Percentiles rank a stretch among this genome's conserved stretches.
Evolutionary conservation across 2,888 invertebrate species (phyloP).

Genomic region (Caenorhabditis panamensis): DNA sequence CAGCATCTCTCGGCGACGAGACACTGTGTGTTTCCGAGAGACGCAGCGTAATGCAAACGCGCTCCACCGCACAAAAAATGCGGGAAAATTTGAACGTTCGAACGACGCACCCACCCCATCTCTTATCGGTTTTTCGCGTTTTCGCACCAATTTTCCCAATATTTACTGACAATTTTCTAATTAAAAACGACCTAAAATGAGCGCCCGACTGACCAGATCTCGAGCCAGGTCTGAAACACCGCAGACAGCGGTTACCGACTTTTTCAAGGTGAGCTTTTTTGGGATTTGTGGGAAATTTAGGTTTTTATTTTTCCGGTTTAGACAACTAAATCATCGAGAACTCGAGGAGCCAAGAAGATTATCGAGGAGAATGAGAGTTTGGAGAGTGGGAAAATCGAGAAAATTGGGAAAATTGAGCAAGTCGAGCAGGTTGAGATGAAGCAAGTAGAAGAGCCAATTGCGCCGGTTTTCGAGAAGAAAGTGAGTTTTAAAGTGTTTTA

Average conservation of each 20-base stretch:
- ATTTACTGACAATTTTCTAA: too few species aligned
- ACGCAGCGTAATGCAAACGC: slow-evolving; percentile 25
- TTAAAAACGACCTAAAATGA: slow-evolving; percentile 12
- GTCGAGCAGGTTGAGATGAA: neutral
- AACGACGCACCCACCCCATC: too few species aligned
- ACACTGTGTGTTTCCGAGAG: slow-evolving; percentile 1
- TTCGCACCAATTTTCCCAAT: too few species aligned
- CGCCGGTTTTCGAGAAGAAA: slow-evolving; percentile 22
- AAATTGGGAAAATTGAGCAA: neutral
- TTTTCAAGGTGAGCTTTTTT: slow-evolving; percentile 42
- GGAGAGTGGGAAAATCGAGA: slow-evolving; percentile 4
- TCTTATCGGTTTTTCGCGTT: too few species aligned
- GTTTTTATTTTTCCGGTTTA: slow-evolving; percentile 9
- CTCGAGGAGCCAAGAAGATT: slow-evolving; percentile 44
- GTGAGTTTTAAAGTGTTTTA: neutral
- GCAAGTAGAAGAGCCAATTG: neutral
- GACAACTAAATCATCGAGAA: slow-evolving; percentile 45
- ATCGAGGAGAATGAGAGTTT: slow-evolving; percentile 18
- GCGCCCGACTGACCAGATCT: slow-evolving; percentile 45
- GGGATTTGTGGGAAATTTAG: neutral
- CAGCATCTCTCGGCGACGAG: slow-evolving; percentile 20
- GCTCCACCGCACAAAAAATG: slow-evolving; percentile 52
- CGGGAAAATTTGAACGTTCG: slow-evolving; percentile 43
- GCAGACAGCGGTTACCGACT: slow-evolving; percentile 45
- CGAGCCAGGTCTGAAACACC: slow-evolving; percentile 35